Evolutionary conservation across 2,113 vertebrate species (phyloP).

Genomic region (Opisthocomus hoazin): DNA sequence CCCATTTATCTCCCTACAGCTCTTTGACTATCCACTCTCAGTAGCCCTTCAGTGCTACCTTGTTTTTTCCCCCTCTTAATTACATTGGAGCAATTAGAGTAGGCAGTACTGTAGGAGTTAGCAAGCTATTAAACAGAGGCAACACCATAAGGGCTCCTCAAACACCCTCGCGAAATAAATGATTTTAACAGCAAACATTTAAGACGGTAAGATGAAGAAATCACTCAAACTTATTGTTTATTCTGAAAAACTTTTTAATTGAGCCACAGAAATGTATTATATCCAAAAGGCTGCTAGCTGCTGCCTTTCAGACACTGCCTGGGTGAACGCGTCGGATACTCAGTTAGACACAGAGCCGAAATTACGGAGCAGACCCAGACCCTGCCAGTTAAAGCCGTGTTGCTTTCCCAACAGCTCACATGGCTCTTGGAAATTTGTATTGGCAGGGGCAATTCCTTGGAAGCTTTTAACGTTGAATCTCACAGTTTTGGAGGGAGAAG

Average conservation of each 20-base stretch:
- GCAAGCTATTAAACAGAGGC: conserved; percentile 24
- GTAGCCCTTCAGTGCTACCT: not conserved
- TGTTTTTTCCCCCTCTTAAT: not conserved
- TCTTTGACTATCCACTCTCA: not conserved
- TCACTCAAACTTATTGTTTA: not conserved
- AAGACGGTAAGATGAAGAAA: not conserved
- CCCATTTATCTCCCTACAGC: conserved; percentile 2
- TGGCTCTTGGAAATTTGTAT: not conserved
- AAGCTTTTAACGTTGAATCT: not conserved
- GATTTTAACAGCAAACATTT: not conserved
- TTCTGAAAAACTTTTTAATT: not conserved
- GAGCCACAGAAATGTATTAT: not conserved
- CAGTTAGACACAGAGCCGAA: not conserved
- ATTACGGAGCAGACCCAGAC: fast-evolving
- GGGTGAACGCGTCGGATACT: not conserved
- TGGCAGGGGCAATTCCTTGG: not conserved
- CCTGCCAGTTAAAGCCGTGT: not conserved
- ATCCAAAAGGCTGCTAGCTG: not conserved
- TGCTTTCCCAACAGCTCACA: not conserved
- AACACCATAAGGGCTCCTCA: conserved; percentile 24
- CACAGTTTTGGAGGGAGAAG: not conserved
- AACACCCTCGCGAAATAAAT: not conserved
- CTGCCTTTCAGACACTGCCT: not conserved
- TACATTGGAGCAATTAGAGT: conserved; percentile 41
- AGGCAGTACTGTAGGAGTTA: conserved; percentile 24